Percentiles rank a stretch among this genome's conserved stretches.
phyloP scores from a whole-genome alignment of 2,888 invertebrate species.

The Macrophya alboannulata region DNA sequence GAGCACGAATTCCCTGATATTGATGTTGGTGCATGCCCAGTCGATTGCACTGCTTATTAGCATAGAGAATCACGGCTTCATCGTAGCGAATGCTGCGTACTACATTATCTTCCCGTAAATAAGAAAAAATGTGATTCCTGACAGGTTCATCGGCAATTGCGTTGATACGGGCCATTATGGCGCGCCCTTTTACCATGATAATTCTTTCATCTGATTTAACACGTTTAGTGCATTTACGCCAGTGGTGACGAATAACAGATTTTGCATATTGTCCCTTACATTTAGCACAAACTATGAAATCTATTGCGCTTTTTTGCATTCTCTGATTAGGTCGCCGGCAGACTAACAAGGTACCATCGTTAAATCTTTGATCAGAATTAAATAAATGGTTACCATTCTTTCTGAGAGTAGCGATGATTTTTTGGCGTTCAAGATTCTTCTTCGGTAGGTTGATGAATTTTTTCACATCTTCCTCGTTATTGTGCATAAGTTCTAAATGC shows the following conservation, averaged over 20 bases:
- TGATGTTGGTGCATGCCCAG: conserved; percentile 59
- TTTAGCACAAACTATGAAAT: conserved; percentile 58
- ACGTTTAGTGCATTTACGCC: conserved; percentile 56
- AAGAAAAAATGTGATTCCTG: conserved; percentile 59
- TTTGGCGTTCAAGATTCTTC: conserved; percentile 47
- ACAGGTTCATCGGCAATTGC: conserved; percentile 57
- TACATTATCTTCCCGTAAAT: conserved; percentile 60
- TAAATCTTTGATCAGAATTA: conserved; percentile 53
- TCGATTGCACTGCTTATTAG: conserved; percentile 60
- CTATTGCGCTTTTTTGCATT: conserved; percentile 50
- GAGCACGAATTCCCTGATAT: conserved; percentile 57
- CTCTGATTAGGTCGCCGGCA: conserved; percentile 57
- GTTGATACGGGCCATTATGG: conserved; percentile 57
- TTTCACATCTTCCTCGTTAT: conserved; percentile 59
- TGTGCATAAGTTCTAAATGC: conserved; percentile 57
- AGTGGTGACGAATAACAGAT: conserved; percentile 58
- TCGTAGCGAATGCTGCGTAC: conserved; percentile 60
- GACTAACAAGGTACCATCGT: conserved; percentile 57
- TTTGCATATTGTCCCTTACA: conserved; percentile 58
- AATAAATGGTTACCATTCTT: conserved; percentile 57
- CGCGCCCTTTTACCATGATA: conserved; percentile 57
- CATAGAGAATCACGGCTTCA: conserved; percentile 60
- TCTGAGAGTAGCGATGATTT: conserved; percentile 55
- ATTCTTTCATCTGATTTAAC: conserved; percentile 52
- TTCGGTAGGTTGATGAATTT: conserved; percentile 53